Evolutionary conservation across 2,888 invertebrate genomes (phyloP), one percentile per base, ranked within the genome.

Genomic region (Yponomeuta cagnagella): DNA sequence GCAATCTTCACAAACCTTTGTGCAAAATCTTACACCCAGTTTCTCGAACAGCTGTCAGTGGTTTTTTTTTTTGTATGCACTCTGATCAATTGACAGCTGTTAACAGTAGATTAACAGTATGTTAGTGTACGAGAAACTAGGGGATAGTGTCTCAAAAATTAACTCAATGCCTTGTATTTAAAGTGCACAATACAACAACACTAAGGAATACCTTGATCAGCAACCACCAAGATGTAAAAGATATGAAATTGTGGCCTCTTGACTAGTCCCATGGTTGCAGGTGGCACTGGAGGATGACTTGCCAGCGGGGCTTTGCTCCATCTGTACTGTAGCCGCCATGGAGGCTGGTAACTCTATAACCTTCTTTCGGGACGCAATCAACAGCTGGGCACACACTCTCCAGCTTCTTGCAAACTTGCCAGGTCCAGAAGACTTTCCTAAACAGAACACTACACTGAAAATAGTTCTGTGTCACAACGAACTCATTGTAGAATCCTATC

Each of bases 261-360:
- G 85, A 91, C 77, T 79, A 77, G 82, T 81, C 71, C 77, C 79
- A 82, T 90, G 86, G 84, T 90, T 90, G 79, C 90, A 90, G 91
- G 86, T 90, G 79, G 78, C 52, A 78, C 73, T 77, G 75, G 84
- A 85, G 48, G 85, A 80, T 69, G 84, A 79, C 75, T 82, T 90
- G 77, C 90, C 91, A 5, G 72, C 79, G n/a, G 83, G 83, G 71
- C 79, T 90, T 70, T 90, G 90, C 80, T 74, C 82, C 10, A 30
- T 76, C 70, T 91, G 90, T 80, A 83, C 80, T 33, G 72, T 76
- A 63, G 80, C 84, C 5, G 83, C 85, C 31, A 73, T 83, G 70
- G 79, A 81, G 65, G 88, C 88, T 10, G 88, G 82, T 0, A 78
- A 82, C 72, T 90, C 90, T 81, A 80, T 84, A 63, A 76, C 74